Evolutionary conservation across 2,888 invertebrate genomes (phyloP), one percentile per base, ranked within the genome.

Genomic region (Sturmia bella): DNA sequence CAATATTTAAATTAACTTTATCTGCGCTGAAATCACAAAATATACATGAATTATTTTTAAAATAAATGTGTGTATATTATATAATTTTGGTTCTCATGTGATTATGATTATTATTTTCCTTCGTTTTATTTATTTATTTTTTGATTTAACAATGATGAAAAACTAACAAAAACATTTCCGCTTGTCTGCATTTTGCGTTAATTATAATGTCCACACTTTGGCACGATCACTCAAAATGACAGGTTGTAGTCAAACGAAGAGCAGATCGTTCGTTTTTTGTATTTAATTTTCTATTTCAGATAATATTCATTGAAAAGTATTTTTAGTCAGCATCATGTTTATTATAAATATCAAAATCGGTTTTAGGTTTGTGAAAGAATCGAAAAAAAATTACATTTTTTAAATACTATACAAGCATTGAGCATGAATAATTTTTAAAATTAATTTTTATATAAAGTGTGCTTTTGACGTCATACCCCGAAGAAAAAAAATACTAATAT

Each of bases 141-240:
- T 56, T 63, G 43, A 68, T 68, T 45, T 32, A 72, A 50, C 13
- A 17, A 9, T 52, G 37, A 52, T 57, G 73, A 59, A 72, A 68
- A 73, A 56, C 63, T 41, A 74, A 56, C 73, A 74, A 50, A 74
- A 78, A 82, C 78, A 82, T 82, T 82, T 82, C 82, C 82, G 82
- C 82, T 82, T 82, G 82, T 82, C 82, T 82, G 82, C 80, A 74
- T 83, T 83, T 80, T 70, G 83, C 80, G 84, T 87, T 88, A 88
- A 88, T 88, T 88, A 88, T 88, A 87, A 86, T 87, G 87, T 88
- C 85, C 85, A 83, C 85, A 83, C 83, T 83, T 84, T 86, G 86
- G 86, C 85, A 84, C 85, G 84, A 85, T 86, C 87, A 86, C 88
- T 87, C 88, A 87, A 86, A 85, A 83, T 88, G 86, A 86, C 86